Base-by-base conservation (phyloP, 2,888 invertebrate genomes). In the Eupeodes latifasciatus region DNA sequence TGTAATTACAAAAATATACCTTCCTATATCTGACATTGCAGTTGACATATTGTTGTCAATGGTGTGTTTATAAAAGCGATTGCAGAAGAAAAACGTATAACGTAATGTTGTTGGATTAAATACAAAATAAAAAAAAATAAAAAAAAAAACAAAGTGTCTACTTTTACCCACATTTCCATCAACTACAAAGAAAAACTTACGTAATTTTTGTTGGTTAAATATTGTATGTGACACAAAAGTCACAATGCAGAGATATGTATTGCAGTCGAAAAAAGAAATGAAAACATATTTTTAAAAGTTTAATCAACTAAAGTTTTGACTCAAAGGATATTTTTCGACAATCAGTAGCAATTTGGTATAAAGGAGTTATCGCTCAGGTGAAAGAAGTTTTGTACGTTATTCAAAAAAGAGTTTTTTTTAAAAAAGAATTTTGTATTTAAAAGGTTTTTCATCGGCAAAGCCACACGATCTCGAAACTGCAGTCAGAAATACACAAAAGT, bases 31-130 rank as follows among this genome's bases (percentile, higher is more conserved):
- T 79, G 67, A 49, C 47, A 55, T 62, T 75, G 74, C 74, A 79
- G 74, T 75, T 84, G 84, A 84, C 79, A 64, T 84, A 79, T 80
- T 84, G 84, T 75, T 79, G 75, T 76, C 80, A 71, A 64, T 75
- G 75, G 78, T 74, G 53, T 53, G 75, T 55, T 75, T 57, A 79
- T 67, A 69, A 34, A 34, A 9, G 51, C 47, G 36, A 16, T 64
- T 49, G 19, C 16, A 57, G 34, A 55, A 36, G 76, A 9, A 27
- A 16, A 11, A 16, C 2, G 62, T 40, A 6, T 2, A 27, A 2
- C 27, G 27, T 27, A 53, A 44, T 66, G 40, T 66, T 53, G 40
- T 19, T 81, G 69, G 49, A 76, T 69, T 76, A 6, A 66, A 66
- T 44, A 76, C 44, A 16, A 61, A 19, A 61, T 27, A 1, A 36